Percentiles rank a stretch among this genome's conserved stretches.
Conservation (phyloP, 2,113 vertebrate genomes). For the Dasyornis broadbenti region DNA sequence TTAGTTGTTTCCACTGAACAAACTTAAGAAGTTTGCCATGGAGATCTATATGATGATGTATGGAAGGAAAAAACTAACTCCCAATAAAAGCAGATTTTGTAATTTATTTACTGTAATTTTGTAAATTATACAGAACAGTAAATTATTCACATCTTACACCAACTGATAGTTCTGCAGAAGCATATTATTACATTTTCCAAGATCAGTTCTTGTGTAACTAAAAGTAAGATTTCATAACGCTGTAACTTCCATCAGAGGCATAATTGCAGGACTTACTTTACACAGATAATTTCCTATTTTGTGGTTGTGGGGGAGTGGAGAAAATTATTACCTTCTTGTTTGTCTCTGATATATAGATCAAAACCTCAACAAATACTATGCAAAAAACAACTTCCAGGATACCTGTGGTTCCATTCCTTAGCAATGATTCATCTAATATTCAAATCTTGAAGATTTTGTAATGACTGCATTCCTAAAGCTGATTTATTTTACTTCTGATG, state of each 20-base stretch:
- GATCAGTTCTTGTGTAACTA: neutral
- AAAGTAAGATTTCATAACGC: neutral
- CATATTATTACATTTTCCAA: neutral
- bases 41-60: neutral
- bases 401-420: neutral
- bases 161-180: neutral
- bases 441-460: neutral
- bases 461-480: neutral
- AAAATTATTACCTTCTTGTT: neutral
- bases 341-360: neutral
- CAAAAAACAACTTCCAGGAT: neutral
- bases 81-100: neutral
- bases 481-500: neutral
- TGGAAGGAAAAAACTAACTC: neutral
- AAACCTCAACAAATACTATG: neutral
- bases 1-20: neutral
- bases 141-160: neutral
- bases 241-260: neutral
- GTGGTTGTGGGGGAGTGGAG: accelerated
- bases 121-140: neutral
- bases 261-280: neutral
- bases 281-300: neutral
- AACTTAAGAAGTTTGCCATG: neutral
- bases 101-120: neutral
- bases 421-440: neutral